Evolutionary conservation across 2,888 invertebrate genomes (phyloP).

Genomic region (Cerastis rubricosa): DNA sequence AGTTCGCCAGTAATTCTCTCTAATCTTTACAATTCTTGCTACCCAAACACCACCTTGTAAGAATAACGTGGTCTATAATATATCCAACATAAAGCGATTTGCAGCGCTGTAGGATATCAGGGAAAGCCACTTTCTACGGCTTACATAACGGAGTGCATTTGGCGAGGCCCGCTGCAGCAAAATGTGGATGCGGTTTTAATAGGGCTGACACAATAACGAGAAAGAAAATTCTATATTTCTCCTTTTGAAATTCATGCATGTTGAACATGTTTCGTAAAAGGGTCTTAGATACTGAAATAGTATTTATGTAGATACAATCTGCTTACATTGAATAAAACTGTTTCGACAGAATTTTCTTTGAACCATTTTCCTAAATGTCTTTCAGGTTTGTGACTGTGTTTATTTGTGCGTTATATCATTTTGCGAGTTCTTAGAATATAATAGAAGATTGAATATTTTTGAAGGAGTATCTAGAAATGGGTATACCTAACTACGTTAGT

Average conservation of each 20-base stretch:
- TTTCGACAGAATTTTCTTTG: slow-evolving; percentile 12
- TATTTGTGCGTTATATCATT: slow-evolving; percentile 19
- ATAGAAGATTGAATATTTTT: neutral
- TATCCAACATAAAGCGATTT: slow-evolving; percentile 62
- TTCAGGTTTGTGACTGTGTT: slow-evolving; percentile 2
- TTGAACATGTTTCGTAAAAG: slow-evolving; percentile 30
- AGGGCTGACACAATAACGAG: slow-evolving; percentile 54
- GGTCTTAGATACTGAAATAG: slow-evolving; percentile 12
- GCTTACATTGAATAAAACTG: slow-evolving; percentile 25
- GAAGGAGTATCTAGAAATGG: neutral
- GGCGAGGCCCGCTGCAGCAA: slow-evolving; percentile 60
- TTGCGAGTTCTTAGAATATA: neutral
- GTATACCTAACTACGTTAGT: neutral
- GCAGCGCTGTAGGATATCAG: slow-evolving; percentile 53
- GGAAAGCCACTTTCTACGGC: slow-evolving; percentile 64
- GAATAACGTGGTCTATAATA: slow-evolving; percentile 48
- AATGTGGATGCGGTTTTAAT: slow-evolving; percentile 60
- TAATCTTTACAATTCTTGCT: slow-evolving; percentile 13
- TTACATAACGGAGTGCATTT: slow-evolving; percentile 69
- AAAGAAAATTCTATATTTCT: neutral
- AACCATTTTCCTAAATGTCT: slow-evolving; percentile 18
- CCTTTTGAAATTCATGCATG: slow-evolving; percentile 37
- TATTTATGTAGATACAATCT: slow-evolving; percentile 27
- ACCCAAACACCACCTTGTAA: slow-evolving; percentile 6
- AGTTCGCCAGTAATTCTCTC: neutral